Percentiles rank a stretch among this genome's conserved stretches.
Evolutionary conservation across 2,888 invertebrate species (phyloP).

Genomic region (Branchellion lobata): DNA sequence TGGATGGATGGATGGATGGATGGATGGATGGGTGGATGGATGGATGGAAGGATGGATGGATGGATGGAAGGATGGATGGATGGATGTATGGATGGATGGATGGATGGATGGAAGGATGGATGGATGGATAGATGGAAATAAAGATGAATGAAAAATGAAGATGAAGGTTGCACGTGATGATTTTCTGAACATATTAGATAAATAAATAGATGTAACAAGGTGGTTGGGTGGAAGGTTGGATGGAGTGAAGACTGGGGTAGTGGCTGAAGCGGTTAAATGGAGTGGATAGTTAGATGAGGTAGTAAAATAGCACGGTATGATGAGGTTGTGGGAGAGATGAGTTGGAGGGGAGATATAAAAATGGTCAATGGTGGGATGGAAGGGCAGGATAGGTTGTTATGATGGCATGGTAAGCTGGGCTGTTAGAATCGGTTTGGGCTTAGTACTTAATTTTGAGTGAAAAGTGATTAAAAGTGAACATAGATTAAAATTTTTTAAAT

Average conservation of each 20-base stretch:
- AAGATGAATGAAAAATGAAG: too few species aligned
- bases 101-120: neutral
- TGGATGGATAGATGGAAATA: too few species aligned
- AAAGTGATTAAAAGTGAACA: too few species aligned
- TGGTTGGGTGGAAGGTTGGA: neutral
- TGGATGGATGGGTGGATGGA: too few species aligned
- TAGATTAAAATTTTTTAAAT: too few species aligned
- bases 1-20: too few species aligned
- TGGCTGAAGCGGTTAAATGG: constrained; percentile 2
- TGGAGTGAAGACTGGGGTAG: neutral
- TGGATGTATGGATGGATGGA: too few species aligned
- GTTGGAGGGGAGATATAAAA: neutral
- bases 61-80: neutral
- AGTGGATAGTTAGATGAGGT: neutral
- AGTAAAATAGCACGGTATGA: neutral
- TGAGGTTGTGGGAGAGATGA: neutral
- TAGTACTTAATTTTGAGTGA: too few species aligned
- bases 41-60: neutral
- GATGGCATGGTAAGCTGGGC: neutral
- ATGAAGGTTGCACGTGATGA: neutral
- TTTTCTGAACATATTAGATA: too few species aligned
- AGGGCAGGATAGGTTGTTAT: neutral
- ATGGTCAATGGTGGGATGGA: neutral
- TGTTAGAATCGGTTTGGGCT: too few species aligned
- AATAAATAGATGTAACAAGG: too few species aligned